A percentile compares a stretch with the other conserved stretches of the same genome.
Evolutionary conservation across 1,140 invertebrate species (phyloP).

Genomic region (Danaus plexippus): DNA sequence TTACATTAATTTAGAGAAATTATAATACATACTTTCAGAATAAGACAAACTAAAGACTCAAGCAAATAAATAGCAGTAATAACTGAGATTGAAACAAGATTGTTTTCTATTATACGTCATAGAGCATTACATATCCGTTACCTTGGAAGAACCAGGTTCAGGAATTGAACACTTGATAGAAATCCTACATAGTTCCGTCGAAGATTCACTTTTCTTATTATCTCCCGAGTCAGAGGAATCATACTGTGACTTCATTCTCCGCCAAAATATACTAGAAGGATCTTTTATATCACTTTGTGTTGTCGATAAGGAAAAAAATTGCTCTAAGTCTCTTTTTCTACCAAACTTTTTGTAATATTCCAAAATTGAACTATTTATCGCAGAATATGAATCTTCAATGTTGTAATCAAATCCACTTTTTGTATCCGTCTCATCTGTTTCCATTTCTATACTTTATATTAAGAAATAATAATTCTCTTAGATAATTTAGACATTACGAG

Average conservation of each 20-base stretch:
- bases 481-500: slow-evolving; percentile 10
- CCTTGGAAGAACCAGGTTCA: slow-evolving; percentile 38
- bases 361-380: slow-evolving; percentile 54
- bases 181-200: slow-evolving; percentile 58
- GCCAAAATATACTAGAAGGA: slow-evolving; percentile 55
- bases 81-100: too few relatives aligned
- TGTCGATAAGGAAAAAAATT: slow-evolving; percentile 61
- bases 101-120: too few relatives aligned
- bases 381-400: slow-evolving; percentile 28
- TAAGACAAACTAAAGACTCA: too few relatives aligned
- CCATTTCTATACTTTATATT: slow-evolving; percentile 17
- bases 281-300: slow-evolving; percentile 51
- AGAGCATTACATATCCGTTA: slow-evolving; percentile 4
- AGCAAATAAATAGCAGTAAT: too few relatives aligned
- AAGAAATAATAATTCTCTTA: slow-evolving; percentile 4
- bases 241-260: slow-evolving; percentile 52
- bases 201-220: slow-evolving; percentile 44
- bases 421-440: slow-evolving; percentile 16
- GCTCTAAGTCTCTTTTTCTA: slow-evolving; percentile 60
- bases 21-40: too few relatives aligned
- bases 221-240: slow-evolving; percentile 60
- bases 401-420: slow-evolving; percentile 9
- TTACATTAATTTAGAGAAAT: too few relatives aligned
- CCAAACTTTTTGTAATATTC: slow-evolving; percentile 69
- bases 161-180: slow-evolving; percentile 54